These are phyloP conservation scores for Adelognathus sp. DNA, from an alignment of 2,888 invertebrate species.

Conservation along the genomic window DNA sequence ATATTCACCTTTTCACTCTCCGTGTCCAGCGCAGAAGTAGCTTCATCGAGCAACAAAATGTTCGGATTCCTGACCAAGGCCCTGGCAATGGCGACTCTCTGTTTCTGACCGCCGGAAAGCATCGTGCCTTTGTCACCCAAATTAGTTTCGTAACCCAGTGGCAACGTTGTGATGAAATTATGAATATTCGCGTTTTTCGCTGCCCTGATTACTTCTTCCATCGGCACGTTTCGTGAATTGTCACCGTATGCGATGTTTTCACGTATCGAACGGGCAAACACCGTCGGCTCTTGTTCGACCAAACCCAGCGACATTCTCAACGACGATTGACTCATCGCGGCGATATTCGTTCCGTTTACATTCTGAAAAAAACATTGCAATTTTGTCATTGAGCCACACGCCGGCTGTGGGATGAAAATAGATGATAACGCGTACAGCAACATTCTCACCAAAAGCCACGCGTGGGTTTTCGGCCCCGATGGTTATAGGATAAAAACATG, in stretches of 20 bases:
- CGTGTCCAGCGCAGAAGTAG: constrained; percentile 92
- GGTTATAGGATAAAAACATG: too few species aligned
- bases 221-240: constrained; percentile 80
- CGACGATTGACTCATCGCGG: constrained; percentile 81
- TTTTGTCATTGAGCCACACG: too few species aligned
- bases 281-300: constrained; percentile 85
- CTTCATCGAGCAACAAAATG: constrained; percentile 91
- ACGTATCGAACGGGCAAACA: constrained; percentile 84
- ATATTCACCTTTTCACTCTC: constrained; percentile 90
- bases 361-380: constrained; percentile 79
- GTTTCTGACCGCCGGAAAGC: constrained; percentile 92
- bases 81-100: constrained; percentile 92
- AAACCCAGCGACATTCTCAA: constrained; percentile 83
- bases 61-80: constrained; percentile 90
- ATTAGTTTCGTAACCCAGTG: constrained; percentile 88
- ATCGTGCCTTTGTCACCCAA: constrained; percentile 91
- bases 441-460: too few species aligned
- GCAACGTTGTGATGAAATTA: constrained; percentile 82
- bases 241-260: constrained; percentile 86
- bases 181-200: constrained; percentile 83
- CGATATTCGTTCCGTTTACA: constrained; percentile 82
- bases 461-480: too few species aligned
- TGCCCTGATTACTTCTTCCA: constrained; percentile 82
- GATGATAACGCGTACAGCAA: too few species aligned
- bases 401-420: too few species aligned